Evolutionary conservation across 2,797 vertebrate genomes (phyloP).

Genomic region (Enteromius fasciolatus): DNA sequence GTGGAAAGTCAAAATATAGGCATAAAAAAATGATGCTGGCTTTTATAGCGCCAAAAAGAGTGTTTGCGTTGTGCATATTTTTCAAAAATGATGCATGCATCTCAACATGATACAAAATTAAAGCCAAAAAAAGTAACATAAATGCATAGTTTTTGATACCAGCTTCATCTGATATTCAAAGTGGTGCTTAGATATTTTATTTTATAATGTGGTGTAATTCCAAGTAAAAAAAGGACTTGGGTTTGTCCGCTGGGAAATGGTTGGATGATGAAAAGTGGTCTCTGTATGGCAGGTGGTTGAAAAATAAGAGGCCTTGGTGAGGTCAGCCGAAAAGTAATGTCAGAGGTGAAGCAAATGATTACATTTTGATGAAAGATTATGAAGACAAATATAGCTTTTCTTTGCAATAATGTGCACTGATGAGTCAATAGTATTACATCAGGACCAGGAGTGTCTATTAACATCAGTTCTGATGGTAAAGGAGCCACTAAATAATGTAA

Average conservation of each 20-base stretch:
- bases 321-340: constrained; percentile 15
- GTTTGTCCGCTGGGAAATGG: constrained; percentile 7
- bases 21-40: neutral
- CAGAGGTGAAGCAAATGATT: constrained; percentile 25
- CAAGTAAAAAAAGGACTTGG: neutral
- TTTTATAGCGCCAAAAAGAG: neutral
- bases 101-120: neutral
- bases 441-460: neutral
- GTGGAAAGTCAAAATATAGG: neutral
- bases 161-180: neutral
- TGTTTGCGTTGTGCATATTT: neutral
- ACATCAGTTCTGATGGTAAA: neutral
- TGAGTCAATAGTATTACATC: constrained; percentile 4
- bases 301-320: constrained; percentile 18
- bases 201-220: neutral
- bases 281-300: constrained; percentile 10
- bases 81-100: neutral
- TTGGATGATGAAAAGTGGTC: constrained; percentile 7
- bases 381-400: constrained; percentile 9
- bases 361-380: constrained; percentile 36
- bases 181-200: neutral
- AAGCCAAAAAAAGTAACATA: neutral
- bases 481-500: neutral
- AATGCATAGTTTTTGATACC: neutral
- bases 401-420: constrained; percentile 17